Percentiles rank a stretch among this genome's conserved stretches.
These are phyloP conservation scores for Ranitomeya variabilis DNA, from an alignment of 2,113 vertebrate species.

Conservation along the genomic window DNA sequence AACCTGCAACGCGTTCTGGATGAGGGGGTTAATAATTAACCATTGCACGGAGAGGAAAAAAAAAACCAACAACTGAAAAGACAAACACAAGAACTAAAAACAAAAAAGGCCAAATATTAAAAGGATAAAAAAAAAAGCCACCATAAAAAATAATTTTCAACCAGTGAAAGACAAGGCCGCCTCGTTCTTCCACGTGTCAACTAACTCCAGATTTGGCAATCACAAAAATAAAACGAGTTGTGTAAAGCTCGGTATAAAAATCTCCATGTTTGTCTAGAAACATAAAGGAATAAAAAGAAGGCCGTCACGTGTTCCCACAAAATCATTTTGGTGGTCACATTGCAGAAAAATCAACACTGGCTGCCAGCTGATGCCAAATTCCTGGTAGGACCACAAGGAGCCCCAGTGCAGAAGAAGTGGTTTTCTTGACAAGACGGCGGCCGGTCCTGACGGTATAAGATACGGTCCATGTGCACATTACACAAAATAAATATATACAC, in stretches of 20 bases:
- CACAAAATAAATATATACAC: slow-evolving; percentile 31
- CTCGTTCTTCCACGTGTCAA: neutral
- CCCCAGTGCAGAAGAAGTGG: neutral
- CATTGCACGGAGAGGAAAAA: neutral
- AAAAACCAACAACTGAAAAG: neutral
- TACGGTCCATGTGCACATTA: neutral
- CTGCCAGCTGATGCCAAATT: neutral
- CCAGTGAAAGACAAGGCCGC: neutral
- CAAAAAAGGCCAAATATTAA: neutral
- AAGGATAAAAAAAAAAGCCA: neutral
- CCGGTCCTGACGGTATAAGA: neutral
- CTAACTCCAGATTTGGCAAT: slow-evolving; percentile 28
- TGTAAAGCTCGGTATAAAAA: neutral
- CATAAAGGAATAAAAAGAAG: slow-evolving; percentile 2
- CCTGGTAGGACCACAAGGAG: neutral
- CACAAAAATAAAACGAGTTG: neutral
- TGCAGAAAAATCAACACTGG: no score
- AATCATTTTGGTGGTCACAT: neutral
- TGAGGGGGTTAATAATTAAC: neutral
- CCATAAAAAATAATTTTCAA: neutral
- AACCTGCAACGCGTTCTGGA: neutral
- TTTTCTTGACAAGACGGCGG: neutral
- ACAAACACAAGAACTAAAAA: neutral
- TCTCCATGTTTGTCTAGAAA: slow-evolving; percentile 20
- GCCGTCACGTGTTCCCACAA: neutral